Percentiles rank a stretch among this genome's conserved stretches.
Conservation (phyloP, 2,797 vertebrate species). For the Smutsia gigantea region DNA sequence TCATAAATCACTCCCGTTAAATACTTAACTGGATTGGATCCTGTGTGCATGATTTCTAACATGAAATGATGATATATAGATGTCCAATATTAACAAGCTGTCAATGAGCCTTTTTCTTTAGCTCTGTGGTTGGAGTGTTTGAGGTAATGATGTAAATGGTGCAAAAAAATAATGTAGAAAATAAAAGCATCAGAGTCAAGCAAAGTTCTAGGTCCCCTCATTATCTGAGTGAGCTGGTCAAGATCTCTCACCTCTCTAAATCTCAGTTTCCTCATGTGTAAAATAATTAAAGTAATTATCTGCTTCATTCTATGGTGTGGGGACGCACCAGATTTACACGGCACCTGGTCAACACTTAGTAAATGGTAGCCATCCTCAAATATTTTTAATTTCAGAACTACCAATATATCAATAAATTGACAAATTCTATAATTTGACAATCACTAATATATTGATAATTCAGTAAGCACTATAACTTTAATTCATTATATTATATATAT, state of each 20-base stretch:
- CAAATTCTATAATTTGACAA: constrained; percentile 16
- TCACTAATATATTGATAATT: not conserved
- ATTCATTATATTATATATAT: not conserved
- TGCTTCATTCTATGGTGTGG: not conserved
- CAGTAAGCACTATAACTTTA: not conserved
- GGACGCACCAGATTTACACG: not conserved
- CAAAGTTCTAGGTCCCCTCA: not conserved
- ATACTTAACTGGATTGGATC: not conserved
- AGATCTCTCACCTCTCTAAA: not conserved
- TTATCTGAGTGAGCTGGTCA: not conserved
- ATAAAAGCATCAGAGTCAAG: not conserved
- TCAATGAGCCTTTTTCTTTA: not conserved
- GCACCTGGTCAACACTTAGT: not conserved
- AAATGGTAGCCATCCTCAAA: not conserved
- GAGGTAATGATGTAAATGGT: not conserved
- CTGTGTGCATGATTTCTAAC: not conserved
- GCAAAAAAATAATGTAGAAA: not conserved
- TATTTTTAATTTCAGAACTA: constrained; percentile 46
- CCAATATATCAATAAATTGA: not conserved
- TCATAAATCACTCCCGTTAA: not conserved
- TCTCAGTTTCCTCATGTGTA: not conserved
- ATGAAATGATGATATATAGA: not conserved
- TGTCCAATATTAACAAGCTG: not conserved
- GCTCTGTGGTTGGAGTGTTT: not conserved
- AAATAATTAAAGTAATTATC: constrained; percentile 27